Evolutionary conservation across 1,140 invertebrate species (phyloP), one percentile per base, ranked within the genome.

Genomic region (Drosophila obscura): DNA sequence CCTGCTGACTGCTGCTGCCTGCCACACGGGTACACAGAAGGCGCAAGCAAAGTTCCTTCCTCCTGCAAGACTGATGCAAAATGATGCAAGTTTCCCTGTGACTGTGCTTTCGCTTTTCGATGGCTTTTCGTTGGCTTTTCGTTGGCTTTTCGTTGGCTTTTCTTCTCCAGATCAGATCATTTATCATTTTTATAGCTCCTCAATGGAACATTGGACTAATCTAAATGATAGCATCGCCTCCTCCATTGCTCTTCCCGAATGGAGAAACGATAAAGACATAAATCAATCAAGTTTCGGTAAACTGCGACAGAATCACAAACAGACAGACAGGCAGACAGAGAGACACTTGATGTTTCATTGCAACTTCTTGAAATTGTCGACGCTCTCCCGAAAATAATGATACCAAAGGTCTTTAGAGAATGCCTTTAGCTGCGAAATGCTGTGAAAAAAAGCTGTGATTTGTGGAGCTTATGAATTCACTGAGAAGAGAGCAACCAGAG

Each of bases 151-250:
- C 49, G 35, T 46, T 28, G 39, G 57, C 60, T 58, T 46, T 56
- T 28, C 31, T 16, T 51, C 62, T 5, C 49, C 43, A 46, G 50
- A 39, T 4, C 35, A 53, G 66, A 87, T 84, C 81, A 67, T 84
- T 84, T 87, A 84, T 87, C 82, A 84, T 87, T 80, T 84, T 84
- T 84, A 84, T 81, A 50, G 77, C 78, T 50, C 72, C 59, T 59
- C 60, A 58, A 66, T 69, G 63, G 80, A 66, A 80, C 77, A 83
- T 65, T 67, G 66, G 63, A 64, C 81, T 84, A 87, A 84, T 84
- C 81, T 75, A 87, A 80, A 68, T 74, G 77, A 85, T 77, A 73
- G 57, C 72, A 75, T 75, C 72, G 72, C 26, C 11, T 41, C 63
- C 64, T 57, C 15, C 11, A 35, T 58, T 50, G 53, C 57, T 48